Evolutionary conservation across 1,140 invertebrate genomes (phyloP).

Genomic region (Drosophila melanica): DNA sequence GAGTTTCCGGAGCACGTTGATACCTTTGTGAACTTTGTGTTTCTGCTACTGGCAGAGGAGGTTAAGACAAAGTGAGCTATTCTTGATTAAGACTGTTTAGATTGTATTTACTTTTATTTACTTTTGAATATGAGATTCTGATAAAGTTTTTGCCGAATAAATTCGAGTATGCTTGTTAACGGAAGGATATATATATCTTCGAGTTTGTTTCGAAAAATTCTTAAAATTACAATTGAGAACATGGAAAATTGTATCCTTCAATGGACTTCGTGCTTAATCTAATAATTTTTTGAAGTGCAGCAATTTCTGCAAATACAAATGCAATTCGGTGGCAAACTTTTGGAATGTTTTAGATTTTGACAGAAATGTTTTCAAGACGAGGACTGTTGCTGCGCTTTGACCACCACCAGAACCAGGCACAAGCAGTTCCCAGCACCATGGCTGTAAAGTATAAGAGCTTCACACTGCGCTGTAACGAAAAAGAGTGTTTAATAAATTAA

Average conservation of each 20-base stretch:
- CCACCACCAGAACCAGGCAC: slow-evolving; percentile 73
- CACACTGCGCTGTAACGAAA: slow-evolving; percentile 46
- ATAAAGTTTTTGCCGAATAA: neutral
- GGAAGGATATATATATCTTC: neutral
- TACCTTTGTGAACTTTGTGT: slow-evolving; percentile 54
- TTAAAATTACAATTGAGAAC: slow-evolving; percentile 4
- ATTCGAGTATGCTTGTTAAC: neutral
- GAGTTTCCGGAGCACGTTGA: slow-evolving; percentile 73
- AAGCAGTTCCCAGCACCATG: slow-evolving; percentile 53
- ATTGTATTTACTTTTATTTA: no score
- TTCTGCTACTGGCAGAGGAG: slow-evolving; percentile 66
- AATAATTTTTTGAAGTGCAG: neutral
- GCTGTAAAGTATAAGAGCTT: slow-evolving; percentile 52
- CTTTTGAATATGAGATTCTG: no score
- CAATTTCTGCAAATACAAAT: slow-evolving; percentile 11
- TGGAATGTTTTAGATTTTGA: slow-evolving; percentile 43
- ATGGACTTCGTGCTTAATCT: slow-evolving; percentile 46
- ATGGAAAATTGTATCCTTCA: slow-evolving; percentile 12
- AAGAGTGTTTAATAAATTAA: neutral
- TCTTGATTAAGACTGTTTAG: neutral
- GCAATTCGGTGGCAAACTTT: slow-evolving; percentile 2
- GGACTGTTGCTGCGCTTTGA: slow-evolving; percentile 41
- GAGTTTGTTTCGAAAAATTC: neutral
- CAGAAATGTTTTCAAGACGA: slow-evolving; percentile 45
- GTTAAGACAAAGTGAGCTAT: slow-evolving; percentile 19